These are phyloP conservation scores for Lethrus apterus DNA, from an alignment of 1,140 invertebrate species.

Conservation along the genomic window DNA sequence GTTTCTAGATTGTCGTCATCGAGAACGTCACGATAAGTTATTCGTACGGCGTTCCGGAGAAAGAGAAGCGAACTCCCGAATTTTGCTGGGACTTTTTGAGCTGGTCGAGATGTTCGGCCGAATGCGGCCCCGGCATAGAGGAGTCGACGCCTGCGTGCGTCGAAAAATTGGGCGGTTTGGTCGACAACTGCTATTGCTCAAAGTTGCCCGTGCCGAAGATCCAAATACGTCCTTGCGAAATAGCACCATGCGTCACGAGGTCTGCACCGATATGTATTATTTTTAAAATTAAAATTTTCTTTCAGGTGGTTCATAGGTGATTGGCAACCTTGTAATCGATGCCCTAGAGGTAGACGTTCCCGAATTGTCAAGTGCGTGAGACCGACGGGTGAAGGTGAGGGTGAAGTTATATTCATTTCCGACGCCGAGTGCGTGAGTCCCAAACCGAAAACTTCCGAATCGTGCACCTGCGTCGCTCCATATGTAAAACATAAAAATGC, in stretches of 20 bases:
- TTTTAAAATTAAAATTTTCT: slow-evolving; percentile 1
- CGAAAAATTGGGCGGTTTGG: slow-evolving; percentile 34
- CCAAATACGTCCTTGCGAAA: slow-evolving; percentile 35
- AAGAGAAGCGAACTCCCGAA: slow-evolving; percentile 12
- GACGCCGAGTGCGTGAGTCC: slow-evolving; percentile 32
- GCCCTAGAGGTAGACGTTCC: slow-evolving; percentile 22
- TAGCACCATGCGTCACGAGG: slow-evolving; percentile 34
- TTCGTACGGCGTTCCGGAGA: slow-evolving; percentile 26
- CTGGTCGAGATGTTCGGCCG: slow-evolving; percentile 46
- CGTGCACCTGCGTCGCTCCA: slow-evolving; percentile 19
- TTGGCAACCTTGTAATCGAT: slow-evolving; percentile 33
- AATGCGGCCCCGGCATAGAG: slow-evolving; percentile 46
- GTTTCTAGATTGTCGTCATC: slow-evolving; percentile 25
- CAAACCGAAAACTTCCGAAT: slow-evolving; percentile 31
- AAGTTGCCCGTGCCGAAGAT: slow-evolving; percentile 27
- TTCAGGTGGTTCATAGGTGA: slow-evolving; percentile 40
- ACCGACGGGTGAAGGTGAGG: slow-evolving; percentile 37
- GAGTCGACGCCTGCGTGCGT: slow-evolving; percentile 34
- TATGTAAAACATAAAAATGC: too few relatives aligned
- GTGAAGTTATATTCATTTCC: slow-evolving; percentile 33
- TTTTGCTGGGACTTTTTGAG: slow-evolving; percentile 39
- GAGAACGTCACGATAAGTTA: slow-evolving; percentile 36
- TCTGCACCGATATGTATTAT: slow-evolving; percentile 12
- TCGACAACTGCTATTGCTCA: slow-evolving; percentile 35
- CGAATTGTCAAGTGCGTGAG: slow-evolving; percentile 35